phyloP scores from a whole-genome alignment of 1,140 invertebrate species.

The Nixonia krombeini region DNA sequence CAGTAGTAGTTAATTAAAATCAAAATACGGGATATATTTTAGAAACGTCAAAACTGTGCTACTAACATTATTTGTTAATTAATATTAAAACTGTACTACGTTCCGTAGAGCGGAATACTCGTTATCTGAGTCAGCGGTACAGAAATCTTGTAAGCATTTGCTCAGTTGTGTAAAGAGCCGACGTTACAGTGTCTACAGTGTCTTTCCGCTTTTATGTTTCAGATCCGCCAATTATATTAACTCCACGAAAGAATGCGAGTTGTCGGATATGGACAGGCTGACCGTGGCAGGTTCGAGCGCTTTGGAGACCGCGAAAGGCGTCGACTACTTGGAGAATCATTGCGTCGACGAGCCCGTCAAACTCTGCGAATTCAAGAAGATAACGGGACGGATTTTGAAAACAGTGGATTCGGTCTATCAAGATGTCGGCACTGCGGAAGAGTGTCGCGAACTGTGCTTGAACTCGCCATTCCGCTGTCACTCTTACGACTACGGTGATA shows the following conservation, averaged over 20 bases:
- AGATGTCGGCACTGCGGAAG: conserved; percentile 87
- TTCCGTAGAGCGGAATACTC: too few relatives aligned
- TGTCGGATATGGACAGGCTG: conserved; percentile 91
- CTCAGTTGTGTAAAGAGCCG: too few relatives aligned
- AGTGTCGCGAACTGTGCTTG: conserved; percentile 89
- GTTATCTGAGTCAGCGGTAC: too few relatives aligned
- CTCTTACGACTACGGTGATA: conserved; percentile 94
- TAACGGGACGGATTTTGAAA: conserved; percentile 89
- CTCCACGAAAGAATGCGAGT: conserved; percentile 85
- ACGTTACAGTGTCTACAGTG: background rate
- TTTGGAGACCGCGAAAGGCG: conserved; percentile 80
- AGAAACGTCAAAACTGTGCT: too few relatives aligned
- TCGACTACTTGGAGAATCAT: conserved; percentile 91
- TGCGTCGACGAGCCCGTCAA: conserved; percentile 92
- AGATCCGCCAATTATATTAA: conserved; percentile 94
- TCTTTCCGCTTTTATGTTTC: conserved; percentile 62
- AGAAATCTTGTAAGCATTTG: too few relatives aligned
- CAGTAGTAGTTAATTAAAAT: too few relatives aligned
- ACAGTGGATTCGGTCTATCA: conserved; percentile 95
- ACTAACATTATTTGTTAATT: too few relatives aligned
- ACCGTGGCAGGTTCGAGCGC: conserved; percentile 84
- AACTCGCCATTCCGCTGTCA: conserved; percentile 90
- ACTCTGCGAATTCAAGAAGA: conserved; percentile 92
- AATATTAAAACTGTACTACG: too few relatives aligned
- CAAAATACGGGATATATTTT: too few relatives aligned